Conservation (phyloP, 2,797 vertebrate species). For the Gambusia yucatana region DNA sequence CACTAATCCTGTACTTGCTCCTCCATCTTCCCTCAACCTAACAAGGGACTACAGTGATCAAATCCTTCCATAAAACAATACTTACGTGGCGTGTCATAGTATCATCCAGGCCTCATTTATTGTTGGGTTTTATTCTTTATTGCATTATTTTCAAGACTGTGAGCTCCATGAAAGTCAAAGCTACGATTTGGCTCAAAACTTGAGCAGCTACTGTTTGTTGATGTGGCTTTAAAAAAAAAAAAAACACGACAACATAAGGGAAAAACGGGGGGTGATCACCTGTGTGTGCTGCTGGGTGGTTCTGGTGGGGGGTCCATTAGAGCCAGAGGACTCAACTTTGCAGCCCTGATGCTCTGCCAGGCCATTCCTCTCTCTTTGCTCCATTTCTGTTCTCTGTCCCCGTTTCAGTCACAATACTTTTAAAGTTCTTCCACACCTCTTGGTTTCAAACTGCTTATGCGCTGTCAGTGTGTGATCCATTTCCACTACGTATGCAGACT, state of each 20-base stretch:
- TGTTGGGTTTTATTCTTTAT: not conserved
- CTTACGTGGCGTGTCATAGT: not conserved
- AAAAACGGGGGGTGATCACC: constrained; percentile 14
- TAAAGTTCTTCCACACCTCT: constrained; percentile 33
- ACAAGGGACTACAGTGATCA: too few relatives aligned
- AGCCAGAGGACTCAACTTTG: constrained; percentile 57
- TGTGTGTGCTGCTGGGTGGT: constrained; percentile 52
- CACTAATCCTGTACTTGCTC: too few relatives aligned
- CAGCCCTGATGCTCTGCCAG: constrained; percentile 59
- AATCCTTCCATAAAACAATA: not conserved
- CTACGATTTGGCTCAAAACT: not conserved
- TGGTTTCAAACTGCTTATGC: constrained; percentile 25
- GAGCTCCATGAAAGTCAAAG: not conserved
- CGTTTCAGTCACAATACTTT: constrained; percentile 29
- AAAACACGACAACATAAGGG: constrained; percentile 20
- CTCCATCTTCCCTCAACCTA: too few relatives aligned
- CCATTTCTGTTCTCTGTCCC: constrained; percentile 15
- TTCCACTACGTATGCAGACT: constrained; percentile 54
- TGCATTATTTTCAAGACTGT: not conserved
- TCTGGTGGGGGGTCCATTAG: constrained; percentile 56
- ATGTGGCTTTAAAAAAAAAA: constrained; percentile 8
- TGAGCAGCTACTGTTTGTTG: not conserved
- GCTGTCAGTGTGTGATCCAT: constrained; percentile 75
- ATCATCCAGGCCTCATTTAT: not conserved
- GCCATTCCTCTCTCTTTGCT: constrained; percentile 8